Evolutionary conservation across 2,888 invertebrate genomes (phyloP).

Genomic region (Petrophora chlorosata): DNA sequence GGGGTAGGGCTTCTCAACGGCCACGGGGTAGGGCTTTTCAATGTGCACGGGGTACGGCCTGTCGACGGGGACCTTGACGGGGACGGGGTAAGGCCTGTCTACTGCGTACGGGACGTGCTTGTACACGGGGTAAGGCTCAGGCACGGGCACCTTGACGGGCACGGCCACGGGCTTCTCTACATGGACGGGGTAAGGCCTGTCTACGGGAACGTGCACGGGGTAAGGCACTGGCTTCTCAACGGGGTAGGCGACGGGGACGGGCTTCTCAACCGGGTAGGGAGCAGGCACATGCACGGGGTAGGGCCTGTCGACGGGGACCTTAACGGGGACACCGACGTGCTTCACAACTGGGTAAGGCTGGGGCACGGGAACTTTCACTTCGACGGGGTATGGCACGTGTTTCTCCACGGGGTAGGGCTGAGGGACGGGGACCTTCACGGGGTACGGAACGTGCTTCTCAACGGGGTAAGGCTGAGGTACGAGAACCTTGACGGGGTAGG

Average conservation of each 20-base stretch:
- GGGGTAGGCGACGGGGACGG: slow-evolving; percentile 84
- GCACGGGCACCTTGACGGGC: slow-evolving; percentile 83
- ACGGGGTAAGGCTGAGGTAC: slow-evolving; percentile 92
- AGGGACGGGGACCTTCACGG: slow-evolving; percentile 90
- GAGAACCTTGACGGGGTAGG: slow-evolving; percentile 90
- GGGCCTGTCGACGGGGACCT: slow-evolving; percentile 87
- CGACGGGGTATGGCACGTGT: slow-evolving; percentile 88
- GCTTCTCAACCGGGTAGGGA: slow-evolving; percentile 85
- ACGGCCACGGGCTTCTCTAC: slow-evolving; percentile 80
- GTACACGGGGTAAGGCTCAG: slow-evolving; percentile 86
- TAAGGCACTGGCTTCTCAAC: slow-evolving; percentile 86
- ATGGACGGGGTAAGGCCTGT: slow-evolving; percentile 84
- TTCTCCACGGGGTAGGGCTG: slow-evolving; percentile 91
- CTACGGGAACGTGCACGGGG: slow-evolving; percentile 85
- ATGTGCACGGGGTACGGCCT: slow-evolving; percentile 86
- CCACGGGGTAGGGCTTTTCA: slow-evolving; percentile 73
- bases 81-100: slow-evolving; percentile 85
- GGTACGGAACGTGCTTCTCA: slow-evolving; percentile 89
- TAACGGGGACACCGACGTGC: slow-evolving; percentile 86
- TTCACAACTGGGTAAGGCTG: slow-evolving; percentile 89
- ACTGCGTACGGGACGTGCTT: slow-evolving; percentile 86
- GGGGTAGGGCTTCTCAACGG: slow-evolving; percentile 82
- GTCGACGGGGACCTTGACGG: slow-evolving; percentile 87
- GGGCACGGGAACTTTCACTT: slow-evolving; percentile 89
- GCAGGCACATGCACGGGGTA: slow-evolving; percentile 87